Evolutionary conservation across 2,888 invertebrate genomes (phyloP).

Genomic region (Cancer borealis): DNA sequence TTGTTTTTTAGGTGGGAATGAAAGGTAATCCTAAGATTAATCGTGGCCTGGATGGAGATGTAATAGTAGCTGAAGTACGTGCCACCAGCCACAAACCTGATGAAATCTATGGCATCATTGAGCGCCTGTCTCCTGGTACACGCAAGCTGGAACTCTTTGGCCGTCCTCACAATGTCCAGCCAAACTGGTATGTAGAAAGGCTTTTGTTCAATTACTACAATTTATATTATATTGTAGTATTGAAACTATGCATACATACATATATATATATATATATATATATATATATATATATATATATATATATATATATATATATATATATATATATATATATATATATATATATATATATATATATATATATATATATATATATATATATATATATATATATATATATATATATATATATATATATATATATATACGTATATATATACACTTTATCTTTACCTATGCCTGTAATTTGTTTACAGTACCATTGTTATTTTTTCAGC

Average conservation of each 20-base stretch:
- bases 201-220: neutral
- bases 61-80: conserved; percentile 98
- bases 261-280: conserved; percentile 24
- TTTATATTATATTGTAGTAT: neutral
- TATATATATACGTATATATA: conserved; percentile 12
- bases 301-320: conserved; percentile 44
- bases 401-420: conserved; percentile 48
- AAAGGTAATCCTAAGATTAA: conserved; percentile 96
- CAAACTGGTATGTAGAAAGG: conserved; percentile 89
- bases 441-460: neutral
- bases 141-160: conserved; percentile 98
- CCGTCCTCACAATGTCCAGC: conserved; percentile 97
- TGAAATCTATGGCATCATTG: conserved; percentile 98
- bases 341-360: neutral
- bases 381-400: neutral
- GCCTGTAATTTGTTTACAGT: neutral
- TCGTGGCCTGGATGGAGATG: conserved; percentile 97
- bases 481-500: neutral
- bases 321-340: conserved; percentile 32
- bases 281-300: neutral
- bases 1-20: conserved; percentile 87
- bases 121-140: conserved; percentile 96
- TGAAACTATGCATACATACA: neutral
- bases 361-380: conserved; percentile 37
- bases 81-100: conserved; percentile 99